phyloP scores from a whole-genome alignment of 2,888 invertebrate species.

The Schrankia costaestrigalis region DNA sequence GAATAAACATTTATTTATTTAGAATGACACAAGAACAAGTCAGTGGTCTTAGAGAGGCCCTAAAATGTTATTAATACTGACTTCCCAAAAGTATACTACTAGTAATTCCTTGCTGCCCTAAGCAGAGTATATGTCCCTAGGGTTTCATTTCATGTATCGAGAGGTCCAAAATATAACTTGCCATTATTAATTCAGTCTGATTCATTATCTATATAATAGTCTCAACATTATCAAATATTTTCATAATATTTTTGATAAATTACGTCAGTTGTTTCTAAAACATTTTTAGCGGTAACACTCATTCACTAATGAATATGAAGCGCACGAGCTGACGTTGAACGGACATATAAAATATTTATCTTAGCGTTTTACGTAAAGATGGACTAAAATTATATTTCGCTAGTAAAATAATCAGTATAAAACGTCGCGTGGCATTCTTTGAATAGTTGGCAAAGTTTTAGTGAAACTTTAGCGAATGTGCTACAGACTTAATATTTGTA shows the following conservation, averaged over 20 bases:
- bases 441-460: slow-evolving; percentile 24
- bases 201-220: too few relatives aligned
- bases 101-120: too few relatives aligned
- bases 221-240: too few relatives aligned
- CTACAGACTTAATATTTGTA: slow-evolving; percentile 6
- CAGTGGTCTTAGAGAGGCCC: too few relatives aligned
- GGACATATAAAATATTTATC: slow-evolving; percentile 26
- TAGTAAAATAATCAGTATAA: slow-evolving; percentile 7
- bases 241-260: neutral
- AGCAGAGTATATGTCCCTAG: too few relatives aligned
- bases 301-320: slow-evolving; percentile 16
- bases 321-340: slow-evolving; percentile 17
- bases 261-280: slow-evolving; percentile 9
- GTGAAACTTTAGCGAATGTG: slow-evolving; percentile 7
- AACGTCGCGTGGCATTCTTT: slow-evolving; percentile 5
- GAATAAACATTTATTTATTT: too few relatives aligned
- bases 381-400: slow-evolving; percentile 20
- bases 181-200: too few relatives aligned
- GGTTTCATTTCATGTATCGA: too few relatives aligned
- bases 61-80: too few relatives aligned
- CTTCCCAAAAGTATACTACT: too few relatives aligned
- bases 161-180: too few relatives aligned
- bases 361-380: slow-evolving; percentile 21
- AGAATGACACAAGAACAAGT: too few relatives aligned
- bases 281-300: slow-evolving; percentile 13